phyloP scores from a whole-genome alignment of 2,113 vertebrate species.

The Mionectes macconnelli region DNA sequence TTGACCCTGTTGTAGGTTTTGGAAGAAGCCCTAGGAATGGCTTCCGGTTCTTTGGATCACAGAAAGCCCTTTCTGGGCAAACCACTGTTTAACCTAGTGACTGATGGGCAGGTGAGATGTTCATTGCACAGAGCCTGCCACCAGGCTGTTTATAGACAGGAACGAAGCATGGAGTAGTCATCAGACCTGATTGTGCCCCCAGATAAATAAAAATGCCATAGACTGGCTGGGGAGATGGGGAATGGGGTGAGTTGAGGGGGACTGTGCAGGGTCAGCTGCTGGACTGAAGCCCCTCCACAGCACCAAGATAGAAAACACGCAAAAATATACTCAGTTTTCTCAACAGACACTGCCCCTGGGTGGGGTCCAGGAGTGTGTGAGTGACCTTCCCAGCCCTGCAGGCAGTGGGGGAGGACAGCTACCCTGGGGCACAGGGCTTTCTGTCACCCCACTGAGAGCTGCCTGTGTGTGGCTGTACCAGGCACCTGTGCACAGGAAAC shows the following conservation, averaged over 20 bases:
- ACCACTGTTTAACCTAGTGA: not conserved
- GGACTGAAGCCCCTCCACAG: not conserved
- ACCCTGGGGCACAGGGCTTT: fast-evolving
- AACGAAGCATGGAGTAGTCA: not conserved
- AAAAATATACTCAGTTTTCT: not conserved
- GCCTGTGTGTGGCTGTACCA: not conserved
- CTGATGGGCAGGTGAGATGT: not conserved
- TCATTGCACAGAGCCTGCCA: not conserved
- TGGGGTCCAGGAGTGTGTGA: fast-evolving
- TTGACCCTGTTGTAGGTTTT: not conserved
- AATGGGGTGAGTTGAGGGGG: not conserved
- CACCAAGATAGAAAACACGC: not conserved
- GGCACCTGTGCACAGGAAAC: not conserved
- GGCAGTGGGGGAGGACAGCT: fast-evolving
- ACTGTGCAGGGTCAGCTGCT: not conserved
- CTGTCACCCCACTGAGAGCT: not conserved
- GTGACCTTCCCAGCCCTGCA: not conserved
- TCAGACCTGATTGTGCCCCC: not conserved
- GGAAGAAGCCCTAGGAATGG: not conserved
- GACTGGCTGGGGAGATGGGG: not conserved
- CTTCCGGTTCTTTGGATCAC: not conserved
- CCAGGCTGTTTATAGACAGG: fast-evolving
- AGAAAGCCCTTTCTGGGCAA: not conserved
- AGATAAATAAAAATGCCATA: not conserved
- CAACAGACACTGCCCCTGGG: not conserved